These are phyloP conservation scores for Macrobrachium rosenbergii DNA, from an alignment of 1,140 invertebrate genomes.

Conservation along the genomic window DNA sequence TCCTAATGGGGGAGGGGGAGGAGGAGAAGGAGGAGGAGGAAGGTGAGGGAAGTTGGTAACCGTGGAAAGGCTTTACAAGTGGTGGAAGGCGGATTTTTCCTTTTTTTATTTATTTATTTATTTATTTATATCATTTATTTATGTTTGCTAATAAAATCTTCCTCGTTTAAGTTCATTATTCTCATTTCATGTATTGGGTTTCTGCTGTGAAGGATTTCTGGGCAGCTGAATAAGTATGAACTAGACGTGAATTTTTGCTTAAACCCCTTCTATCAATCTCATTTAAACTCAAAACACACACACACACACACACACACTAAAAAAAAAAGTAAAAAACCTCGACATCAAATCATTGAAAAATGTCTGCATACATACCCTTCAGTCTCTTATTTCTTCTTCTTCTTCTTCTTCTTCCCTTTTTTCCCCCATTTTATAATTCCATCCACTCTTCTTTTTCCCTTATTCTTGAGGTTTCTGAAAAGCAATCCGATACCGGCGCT, in stretches of 20 bases:
- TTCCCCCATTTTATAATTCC: neutral
- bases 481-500: no score
- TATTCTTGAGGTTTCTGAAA: neutral
- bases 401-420: neutral
- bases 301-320: constrained; percentile 27
- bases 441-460: neutral
- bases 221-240: no score
- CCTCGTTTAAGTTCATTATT: neutral
- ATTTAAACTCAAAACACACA: neutral
- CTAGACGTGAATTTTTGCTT: no score
- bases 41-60: neutral
- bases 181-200: neutral
- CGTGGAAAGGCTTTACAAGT: neutral
- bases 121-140: neutral
- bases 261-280: neutral
- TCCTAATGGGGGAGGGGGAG: neutral
- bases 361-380: neutral
- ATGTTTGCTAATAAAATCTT: neutral
- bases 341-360: neutral
- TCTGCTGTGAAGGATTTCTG: no score
- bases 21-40: neutral
- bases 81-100: neutral
- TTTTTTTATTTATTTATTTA: neutral
- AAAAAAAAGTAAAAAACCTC: no score
- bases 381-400: neutral